These are phyloP conservation scores for Isurus oxyrinchus DNA, from an alignment of 2,113 vertebrate genomes.

Conservation along the genomic window DNA sequence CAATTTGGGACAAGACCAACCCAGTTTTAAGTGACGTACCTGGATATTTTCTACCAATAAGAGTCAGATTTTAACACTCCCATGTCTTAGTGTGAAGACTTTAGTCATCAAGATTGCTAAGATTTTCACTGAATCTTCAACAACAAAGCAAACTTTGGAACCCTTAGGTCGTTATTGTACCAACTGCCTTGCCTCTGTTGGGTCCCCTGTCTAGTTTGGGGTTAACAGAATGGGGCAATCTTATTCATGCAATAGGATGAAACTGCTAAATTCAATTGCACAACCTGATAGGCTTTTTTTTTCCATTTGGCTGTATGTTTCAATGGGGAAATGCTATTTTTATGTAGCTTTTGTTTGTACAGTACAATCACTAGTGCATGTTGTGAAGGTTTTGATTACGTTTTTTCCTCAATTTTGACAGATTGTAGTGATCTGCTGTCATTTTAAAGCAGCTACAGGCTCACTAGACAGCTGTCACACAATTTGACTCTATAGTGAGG, in stretches of 20 bases:
- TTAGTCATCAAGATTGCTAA: neutral
- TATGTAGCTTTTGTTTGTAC: neutral
- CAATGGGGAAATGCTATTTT: neutral
- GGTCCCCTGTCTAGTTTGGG: neutral
- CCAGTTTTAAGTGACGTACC: neutral
- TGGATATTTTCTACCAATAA: neutral
- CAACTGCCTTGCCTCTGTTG: neutral
- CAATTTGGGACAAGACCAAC: neutral
- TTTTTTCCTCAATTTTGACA: neutral
- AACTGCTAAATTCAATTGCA: neutral
- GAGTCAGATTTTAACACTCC: neutral
- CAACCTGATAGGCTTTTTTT: neutral
- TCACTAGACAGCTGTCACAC: neutral
- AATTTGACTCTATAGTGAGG: neutral
- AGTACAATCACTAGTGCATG: slow-evolving; percentile 24
- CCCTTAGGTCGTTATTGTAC: neutral
- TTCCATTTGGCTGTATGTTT: neutral
- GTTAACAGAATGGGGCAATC: neutral
- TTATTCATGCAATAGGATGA: neutral
- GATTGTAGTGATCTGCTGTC: neutral
- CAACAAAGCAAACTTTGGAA: neutral
- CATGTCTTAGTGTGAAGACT: neutral
- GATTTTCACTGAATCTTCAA: neutral
- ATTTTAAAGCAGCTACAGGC: neutral
- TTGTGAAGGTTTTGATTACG: neutral